These are phyloP conservation scores for Petromus typicus DNA, from an alignment of 2,113 vertebrate species.

Conservation along the genomic window DNA sequence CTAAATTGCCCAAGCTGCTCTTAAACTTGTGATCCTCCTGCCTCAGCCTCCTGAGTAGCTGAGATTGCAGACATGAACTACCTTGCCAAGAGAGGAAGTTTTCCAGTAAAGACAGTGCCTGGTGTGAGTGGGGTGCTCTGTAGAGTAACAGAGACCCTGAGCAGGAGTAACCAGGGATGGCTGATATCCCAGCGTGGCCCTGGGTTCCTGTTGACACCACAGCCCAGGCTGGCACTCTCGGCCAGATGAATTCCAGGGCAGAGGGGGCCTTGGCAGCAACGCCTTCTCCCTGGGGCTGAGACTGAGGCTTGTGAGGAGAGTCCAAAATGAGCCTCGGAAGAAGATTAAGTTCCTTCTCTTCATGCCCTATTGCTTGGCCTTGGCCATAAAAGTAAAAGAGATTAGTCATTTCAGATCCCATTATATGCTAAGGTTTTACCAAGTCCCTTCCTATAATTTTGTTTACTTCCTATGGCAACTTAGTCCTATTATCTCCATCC, in stretches of 20 bases:
- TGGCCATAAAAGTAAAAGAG: background rate
- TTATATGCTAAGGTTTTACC: background rate
- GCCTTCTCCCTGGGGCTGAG: fast-evolving
- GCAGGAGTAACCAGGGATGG: background rate
- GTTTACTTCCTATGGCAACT: background rate
- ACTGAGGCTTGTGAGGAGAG: background rate
- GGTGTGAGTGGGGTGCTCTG: background rate
- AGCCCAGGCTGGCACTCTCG: background rate
- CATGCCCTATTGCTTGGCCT: background rate
- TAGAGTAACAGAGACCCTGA: background rate
- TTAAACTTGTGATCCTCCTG: background rate
- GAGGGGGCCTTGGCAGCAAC: background rate
- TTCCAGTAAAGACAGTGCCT: background rate
- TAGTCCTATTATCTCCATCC: background rate
- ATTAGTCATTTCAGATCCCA: too few relatives aligned
- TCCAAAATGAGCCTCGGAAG: background rate
- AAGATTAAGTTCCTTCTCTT: background rate
- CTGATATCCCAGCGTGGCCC: background rate
- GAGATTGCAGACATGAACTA: background rate
- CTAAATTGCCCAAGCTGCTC: background rate
- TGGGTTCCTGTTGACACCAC: background rate
- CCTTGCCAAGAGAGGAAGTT: background rate
- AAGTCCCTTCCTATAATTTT: background rate
- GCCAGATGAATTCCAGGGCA: background rate
- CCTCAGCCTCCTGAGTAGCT: background rate